Conservation (phyloP, 2,113 vertebrate species). For the Equus przewalskii region DNA sequence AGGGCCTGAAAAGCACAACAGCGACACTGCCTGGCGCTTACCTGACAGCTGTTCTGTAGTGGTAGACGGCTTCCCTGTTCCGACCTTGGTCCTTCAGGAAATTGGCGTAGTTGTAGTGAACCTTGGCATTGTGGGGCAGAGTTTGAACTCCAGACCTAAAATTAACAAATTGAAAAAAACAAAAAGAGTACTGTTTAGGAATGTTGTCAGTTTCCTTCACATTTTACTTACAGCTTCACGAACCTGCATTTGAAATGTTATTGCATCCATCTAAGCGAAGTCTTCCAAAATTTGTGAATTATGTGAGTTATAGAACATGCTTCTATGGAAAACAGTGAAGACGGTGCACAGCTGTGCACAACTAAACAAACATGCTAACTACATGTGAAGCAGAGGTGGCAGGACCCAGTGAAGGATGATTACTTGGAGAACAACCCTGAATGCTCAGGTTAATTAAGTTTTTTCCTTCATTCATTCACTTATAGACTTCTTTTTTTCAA, state of each 20-base stretch:
- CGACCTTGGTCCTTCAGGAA: conserved; percentile 96
- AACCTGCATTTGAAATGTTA: background rate
- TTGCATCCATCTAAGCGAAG: background rate
- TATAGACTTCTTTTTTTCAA: background rate
- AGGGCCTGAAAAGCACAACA: background rate
- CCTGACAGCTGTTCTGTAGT: conserved; percentile 95
- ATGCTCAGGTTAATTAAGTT: background rate
- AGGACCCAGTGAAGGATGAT: background rate
- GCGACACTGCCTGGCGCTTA: conserved; percentile 74
- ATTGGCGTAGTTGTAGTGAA: conserved; percentile 99
- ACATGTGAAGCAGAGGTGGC: background rate
- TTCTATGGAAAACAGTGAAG: background rate
- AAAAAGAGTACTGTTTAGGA: background rate
- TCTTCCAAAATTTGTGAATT: background rate
- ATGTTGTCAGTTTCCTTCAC: background rate
- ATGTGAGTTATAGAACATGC: background rate
- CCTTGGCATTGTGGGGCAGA: conserved; percentile 98
- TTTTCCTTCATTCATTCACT: background rate
- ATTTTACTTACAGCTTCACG: background rate
- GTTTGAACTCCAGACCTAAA: conserved; percentile 97
- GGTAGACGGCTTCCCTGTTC: conserved; percentile 93
- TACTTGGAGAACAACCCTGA: background rate
- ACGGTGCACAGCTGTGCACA: no score
- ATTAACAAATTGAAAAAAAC: background rate
- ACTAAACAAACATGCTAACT: background rate